phyloP scores from a whole-genome alignment of 2,797 vertebrate species.

The Chaetophractus vellerosus region DNA sequence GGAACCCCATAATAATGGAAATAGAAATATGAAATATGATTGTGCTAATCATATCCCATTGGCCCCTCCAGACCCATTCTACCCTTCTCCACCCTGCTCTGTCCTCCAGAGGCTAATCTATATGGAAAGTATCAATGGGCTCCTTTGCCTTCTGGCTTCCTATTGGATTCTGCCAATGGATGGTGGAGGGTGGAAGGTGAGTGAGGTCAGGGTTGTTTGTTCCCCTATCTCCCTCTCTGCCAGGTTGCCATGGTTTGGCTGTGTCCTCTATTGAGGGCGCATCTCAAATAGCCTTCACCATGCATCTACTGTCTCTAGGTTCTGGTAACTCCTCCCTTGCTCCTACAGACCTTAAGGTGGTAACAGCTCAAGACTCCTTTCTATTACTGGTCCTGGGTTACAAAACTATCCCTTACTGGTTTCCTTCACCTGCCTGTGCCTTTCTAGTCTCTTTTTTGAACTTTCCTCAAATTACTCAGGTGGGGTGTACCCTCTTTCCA shows the following conservation, averaged over 20 bases:
- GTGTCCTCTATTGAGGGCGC: not conserved
- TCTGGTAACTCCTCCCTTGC: not conserved
- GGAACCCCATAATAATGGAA: not conserved
- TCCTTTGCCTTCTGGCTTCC: not conserved
- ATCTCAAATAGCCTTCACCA: not conserved
- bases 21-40: not conserved
- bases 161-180: not conserved
- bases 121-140: not conserved
- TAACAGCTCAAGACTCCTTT: not conserved
- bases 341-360: not conserved
- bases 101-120: not conserved
- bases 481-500: not conserved
- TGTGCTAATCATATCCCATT: not conserved
- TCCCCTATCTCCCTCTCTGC: not conserved
- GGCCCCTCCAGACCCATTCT: not conserved
- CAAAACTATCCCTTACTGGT: not conserved
- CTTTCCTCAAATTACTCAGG: conserved; percentile 2
- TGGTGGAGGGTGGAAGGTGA: not conserved
- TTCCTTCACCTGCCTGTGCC: not conserved
- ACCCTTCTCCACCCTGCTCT: not conserved
- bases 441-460: not conserved
- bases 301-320: not conserved
- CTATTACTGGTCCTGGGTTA: not conserved
- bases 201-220: not conserved
- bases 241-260: not conserved